phyloP scores from a whole-genome alignment of 37 sponge, comb jelly and placozoan genomes.

The Diacarnus erythraeanus region DNA sequence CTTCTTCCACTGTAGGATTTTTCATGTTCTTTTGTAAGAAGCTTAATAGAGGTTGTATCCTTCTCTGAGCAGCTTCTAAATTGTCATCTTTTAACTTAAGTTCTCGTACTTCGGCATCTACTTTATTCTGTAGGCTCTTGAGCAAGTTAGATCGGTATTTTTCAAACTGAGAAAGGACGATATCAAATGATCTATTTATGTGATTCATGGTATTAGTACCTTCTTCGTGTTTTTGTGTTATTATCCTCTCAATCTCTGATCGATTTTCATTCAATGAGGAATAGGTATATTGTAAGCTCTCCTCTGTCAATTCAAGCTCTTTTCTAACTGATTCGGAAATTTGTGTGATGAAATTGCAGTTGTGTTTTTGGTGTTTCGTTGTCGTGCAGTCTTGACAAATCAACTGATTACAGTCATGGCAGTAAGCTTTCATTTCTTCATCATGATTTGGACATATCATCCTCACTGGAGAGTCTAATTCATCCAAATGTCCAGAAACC shows the following conservation, averaged over 20 bases:
- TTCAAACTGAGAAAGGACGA: background rate
- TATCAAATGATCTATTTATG: background rate
- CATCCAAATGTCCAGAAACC: background rate
- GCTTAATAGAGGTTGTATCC: background rate
- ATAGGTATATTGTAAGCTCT: background rate
- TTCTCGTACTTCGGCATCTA: background rate
- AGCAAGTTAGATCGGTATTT: background rate
- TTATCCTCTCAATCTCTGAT: background rate
- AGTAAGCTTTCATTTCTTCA: background rate
- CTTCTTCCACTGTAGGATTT: background rate
- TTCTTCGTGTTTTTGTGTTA: background rate
- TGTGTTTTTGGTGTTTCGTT: background rate
- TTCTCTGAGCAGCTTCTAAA: background rate
- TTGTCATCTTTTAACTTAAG: background rate
- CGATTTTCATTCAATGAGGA: background rate
- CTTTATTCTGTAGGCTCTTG: background rate
- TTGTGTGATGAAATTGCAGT: background rate
- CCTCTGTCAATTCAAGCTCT: background rate
- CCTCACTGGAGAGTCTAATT: background rate
- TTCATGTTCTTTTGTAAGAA: background rate
- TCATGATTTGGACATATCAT: background rate
- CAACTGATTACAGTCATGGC: background rate
- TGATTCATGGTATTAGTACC: background rate
- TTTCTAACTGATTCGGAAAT: background rate
- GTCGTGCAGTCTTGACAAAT: background rate